phyloP scores from a whole-genome alignment of 2,888 invertebrate species.

The Agriopis marginaria region DNA sequence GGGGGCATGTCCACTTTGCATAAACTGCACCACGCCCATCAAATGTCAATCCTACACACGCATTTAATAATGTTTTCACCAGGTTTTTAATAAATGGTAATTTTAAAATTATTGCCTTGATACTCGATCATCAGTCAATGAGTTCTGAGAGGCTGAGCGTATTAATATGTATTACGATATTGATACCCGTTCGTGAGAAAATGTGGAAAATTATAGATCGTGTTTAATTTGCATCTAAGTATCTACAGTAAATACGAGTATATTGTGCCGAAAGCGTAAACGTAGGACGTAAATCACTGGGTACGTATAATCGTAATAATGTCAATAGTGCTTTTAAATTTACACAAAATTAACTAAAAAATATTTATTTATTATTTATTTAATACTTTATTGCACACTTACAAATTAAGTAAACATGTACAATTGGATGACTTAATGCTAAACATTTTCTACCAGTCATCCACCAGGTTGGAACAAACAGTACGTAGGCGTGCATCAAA shows the following conservation, averaged over 20 bases:
- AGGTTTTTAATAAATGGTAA: constrained; percentile 55
- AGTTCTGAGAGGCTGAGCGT: constrained; percentile 48
- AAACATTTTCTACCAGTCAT: too few relatives aligned
- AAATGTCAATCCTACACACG: constrained; percentile 60
- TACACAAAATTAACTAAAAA: too few relatives aligned
- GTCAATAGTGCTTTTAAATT: too few relatives aligned
- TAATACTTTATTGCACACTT: too few relatives aligned
- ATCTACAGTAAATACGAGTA: constrained; percentile 7
- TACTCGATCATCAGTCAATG: constrained; percentile 38
- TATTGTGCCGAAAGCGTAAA: constrained; percentile 9
- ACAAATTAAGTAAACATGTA: too few relatives aligned
- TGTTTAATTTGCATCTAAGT: constrained; percentile 14
- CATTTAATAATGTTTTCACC: constrained; percentile 49
- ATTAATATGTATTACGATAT: constrained; percentile 50
- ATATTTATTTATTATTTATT: too few relatives aligned
- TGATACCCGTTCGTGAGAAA: constrained; percentile 38
- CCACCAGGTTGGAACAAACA: too few relatives aligned
- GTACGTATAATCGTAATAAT: background rate
- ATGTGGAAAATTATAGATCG: constrained; percentile 36
- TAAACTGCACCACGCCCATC: constrained; percentile 72
- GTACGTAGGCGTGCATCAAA: too few relatives aligned
- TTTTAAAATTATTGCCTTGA: constrained; percentile 52
- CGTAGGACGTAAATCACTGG: background rate
- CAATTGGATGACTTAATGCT: too few relatives aligned
- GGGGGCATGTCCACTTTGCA: constrained; percentile 57